Evolutionary conservation across 2,888 invertebrate genomes (phyloP).

Genomic region (Pseudoips prasinana): DNA sequence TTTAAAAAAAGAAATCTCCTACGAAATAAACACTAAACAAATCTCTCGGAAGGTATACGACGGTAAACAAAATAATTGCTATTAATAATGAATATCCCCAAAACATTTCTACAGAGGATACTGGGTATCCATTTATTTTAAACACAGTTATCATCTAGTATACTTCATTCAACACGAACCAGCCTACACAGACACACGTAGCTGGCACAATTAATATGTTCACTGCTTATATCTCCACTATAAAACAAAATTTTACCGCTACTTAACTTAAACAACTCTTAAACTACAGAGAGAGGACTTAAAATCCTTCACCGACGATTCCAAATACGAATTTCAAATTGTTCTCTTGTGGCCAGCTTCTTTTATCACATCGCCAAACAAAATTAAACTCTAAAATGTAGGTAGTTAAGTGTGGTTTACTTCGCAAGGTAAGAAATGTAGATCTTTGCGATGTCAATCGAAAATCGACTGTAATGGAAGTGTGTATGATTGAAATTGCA

Average conservation of each 20-base stretch:
- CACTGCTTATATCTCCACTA: constrained; percentile 62
- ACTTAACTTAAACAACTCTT: constrained; percentile 68
- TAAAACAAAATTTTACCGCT: constrained; percentile 74
- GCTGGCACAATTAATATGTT: constrained; percentile 71
- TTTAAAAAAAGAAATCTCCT: constrained; percentile 22
- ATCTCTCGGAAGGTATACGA: constrained; percentile 17
- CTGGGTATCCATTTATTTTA: constrained; percentile 37
- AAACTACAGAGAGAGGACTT: constrained; percentile 72
- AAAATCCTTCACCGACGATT: constrained; percentile 76
- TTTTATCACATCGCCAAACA: constrained; percentile 39
- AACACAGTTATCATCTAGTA: constrained; percentile 50
- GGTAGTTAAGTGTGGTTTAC: constrained; percentile 12
- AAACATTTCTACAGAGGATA: constrained; percentile 35
- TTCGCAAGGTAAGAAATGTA: constrained; percentile 34
- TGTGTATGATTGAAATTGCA: constrained; percentile 44
- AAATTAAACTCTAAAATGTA: constrained; percentile 27
- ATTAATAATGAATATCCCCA: constrained; percentile 26
- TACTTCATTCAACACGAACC: constrained; percentile 49
- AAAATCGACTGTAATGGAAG: constrained; percentile 41
- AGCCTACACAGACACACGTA: constrained; percentile 45
- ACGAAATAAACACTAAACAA: constrained; percentile 28
- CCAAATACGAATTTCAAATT: constrained; percentile 79
- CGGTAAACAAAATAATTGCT: constrained; percentile 28
- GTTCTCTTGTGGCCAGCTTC: constrained; percentile 66
- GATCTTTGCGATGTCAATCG: constrained; percentile 34